These are phyloP conservation scores for Galerucella calmariensis DNA, from an alignment of 2,888 invertebrate genomes.

Conservation along the genomic window DNA sequence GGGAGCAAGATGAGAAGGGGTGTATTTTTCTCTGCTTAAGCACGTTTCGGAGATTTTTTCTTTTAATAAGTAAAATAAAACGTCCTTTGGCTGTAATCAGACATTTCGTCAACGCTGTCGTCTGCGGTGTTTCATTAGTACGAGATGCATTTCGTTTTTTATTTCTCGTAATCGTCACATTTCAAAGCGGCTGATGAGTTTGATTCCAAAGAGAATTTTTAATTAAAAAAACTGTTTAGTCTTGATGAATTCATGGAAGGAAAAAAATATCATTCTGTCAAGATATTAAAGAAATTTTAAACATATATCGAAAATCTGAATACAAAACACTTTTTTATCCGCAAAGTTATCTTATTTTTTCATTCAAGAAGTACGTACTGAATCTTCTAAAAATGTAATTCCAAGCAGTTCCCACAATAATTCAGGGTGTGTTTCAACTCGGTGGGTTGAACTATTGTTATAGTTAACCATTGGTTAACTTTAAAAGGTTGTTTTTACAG, in stretches of 20 bases:
- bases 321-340: not conserved
- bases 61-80: constrained; percentile 37
- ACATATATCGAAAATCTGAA: not conserved
- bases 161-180: constrained; percentile 12
- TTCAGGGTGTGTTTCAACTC: too few relatives aligned
- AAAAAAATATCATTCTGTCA: not conserved
- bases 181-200: not conserved
- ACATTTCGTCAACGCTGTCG: constrained; percentile 35
- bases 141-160: constrained; percentile 23
- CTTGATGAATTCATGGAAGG: not conserved
- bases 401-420: too few relatives aligned
- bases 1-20: constrained; percentile 33
- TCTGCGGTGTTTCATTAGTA: constrained; percentile 33
- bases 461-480: too few relatives aligned
- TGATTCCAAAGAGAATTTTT: constrained; percentile 11
- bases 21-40: constrained; percentile 35
- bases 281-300: not conserved
- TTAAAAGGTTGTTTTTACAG: too few relatives aligned
- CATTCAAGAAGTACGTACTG: not conserved
- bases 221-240: not conserved
- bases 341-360: not conserved
- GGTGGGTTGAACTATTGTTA: too few relatives aligned
- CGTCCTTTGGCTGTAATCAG: constrained; percentile 35
- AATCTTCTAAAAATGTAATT: too few relatives aligned
- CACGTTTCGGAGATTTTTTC: constrained; percentile 37